phyloP scores from a whole-genome alignment of 2,113 vertebrate genomes.

The Mixornis gularis region DNA sequence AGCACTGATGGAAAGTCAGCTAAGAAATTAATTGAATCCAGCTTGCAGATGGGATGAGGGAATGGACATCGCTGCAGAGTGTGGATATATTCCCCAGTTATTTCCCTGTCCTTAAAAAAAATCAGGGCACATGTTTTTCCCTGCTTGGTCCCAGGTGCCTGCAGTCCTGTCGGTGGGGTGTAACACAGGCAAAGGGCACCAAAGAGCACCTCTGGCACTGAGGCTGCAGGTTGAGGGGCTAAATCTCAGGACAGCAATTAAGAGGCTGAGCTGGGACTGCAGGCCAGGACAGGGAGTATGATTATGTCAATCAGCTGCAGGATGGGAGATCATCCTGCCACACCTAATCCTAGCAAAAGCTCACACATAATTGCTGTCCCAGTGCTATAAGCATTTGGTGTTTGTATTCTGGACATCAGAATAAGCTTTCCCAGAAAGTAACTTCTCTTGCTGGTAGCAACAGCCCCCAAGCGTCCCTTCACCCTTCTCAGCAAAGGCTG shows the following conservation, averaged over 20 bases:
- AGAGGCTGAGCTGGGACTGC: background rate
- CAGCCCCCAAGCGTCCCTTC: background rate
- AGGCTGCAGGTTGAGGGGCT: background rate
- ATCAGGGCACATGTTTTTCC: background rate
- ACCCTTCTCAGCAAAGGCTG: background rate
- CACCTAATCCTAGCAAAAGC: background rate
- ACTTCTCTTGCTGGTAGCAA: background rate
- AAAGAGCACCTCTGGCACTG: background rate
- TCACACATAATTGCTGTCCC: background rate
- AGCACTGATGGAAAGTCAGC: background rate
- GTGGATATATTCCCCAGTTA: background rate
- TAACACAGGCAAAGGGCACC: background rate
- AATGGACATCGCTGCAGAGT: background rate
- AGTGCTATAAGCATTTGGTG: background rate
- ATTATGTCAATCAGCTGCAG: background rate
- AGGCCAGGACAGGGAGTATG: accelerated
- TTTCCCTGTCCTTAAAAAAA: background rate
- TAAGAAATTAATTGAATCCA: background rate
- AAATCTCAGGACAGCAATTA: background rate
- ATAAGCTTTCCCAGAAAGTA: background rate
- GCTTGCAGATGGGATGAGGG: background rate
- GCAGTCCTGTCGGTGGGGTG: accelerated
- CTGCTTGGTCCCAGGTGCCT: background rate
- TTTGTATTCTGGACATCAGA: background rate
- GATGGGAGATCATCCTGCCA: background rate